A percentile compares a stretch with the other conserved stretches of the same genome.
phyloP scores from a whole-genome alignment of 37 sponge, comb jelly and placozoan genomes.

The Sycon ciliatum region DNA sequence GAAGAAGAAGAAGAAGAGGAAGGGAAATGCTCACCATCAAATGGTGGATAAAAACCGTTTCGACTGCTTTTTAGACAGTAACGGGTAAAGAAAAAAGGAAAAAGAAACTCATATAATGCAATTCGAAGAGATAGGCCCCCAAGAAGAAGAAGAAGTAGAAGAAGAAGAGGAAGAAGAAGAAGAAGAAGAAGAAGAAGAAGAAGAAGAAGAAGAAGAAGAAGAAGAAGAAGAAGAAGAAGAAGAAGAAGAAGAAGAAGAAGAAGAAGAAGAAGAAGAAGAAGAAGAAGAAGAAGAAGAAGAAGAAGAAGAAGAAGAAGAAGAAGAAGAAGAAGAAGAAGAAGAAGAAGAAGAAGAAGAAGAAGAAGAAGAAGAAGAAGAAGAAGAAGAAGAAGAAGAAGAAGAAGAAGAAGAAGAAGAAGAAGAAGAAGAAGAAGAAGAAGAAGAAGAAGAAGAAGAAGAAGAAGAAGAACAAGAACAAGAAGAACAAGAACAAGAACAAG shows the following conservation, averaged over 20 bases:
- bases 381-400: constrained; percentile 2
- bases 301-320: constrained; percentile 8
- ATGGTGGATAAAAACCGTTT: no score
- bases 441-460: constrained; percentile 2
- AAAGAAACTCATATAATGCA: no score
- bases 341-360: constrained; percentile 2
- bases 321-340: constrained; percentile 6
- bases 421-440: constrained; percentile 8
- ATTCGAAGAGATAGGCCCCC: no score
- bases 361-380: constrained; percentile 8
- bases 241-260: constrained; percentile 2
- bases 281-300: constrained; percentile 8
- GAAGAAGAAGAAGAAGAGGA: no score
- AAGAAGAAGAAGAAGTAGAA: no score
- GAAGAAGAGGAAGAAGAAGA: background rate
- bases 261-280: constrained; percentile 6
- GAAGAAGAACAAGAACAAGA: background rate
- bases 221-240: constrained; percentile 8
- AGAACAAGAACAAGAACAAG: background rate
- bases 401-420: constrained; percentile 8
- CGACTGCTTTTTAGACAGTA: no score
- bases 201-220: constrained; percentile 6
- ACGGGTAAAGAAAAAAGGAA: no score
- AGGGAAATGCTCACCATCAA: no score
- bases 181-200: constrained; percentile 8